Evolutionary conservation across 2,888 invertebrate genomes (phyloP).

Genomic region (Nemotelus nigrinus): DNA sequence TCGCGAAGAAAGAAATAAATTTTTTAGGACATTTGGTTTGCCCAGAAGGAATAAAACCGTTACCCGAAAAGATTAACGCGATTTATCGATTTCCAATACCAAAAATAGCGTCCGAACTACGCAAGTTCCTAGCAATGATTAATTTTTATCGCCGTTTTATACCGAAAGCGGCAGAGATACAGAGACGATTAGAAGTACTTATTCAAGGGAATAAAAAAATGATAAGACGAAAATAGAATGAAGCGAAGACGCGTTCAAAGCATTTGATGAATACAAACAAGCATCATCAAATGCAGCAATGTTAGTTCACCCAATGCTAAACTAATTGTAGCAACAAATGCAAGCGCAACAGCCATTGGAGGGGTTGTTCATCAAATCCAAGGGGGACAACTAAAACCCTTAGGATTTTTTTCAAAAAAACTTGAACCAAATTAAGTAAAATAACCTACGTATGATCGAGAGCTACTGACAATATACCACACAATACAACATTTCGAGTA

Average conservation of each 20-base stretch:
- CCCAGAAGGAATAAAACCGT: constrained; percentile 9
- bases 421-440: background rate
- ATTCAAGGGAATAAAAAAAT: background rate
- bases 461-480: background rate
- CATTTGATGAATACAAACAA: no score
- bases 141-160: background rate
- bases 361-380: background rate
- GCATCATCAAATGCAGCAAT: no score
- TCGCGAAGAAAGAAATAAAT: no score
- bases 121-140: background rate
- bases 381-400: background rate
- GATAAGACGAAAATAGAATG: background rate
- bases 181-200: background rate
- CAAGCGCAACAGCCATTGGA: constrained; percentile 1
- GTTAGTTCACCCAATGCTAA: no score
- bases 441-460: background rate
- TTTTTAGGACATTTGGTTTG: constrained; percentile 52
- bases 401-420: background rate
- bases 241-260: background rate
- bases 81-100: background rate
- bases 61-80: background rate
- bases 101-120: background rate
- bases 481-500: background rate
- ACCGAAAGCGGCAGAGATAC: background rate
- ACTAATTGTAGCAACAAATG: background rate